phyloP scores from a whole-genome alignment of 2,113 vertebrate genomes.

The Sinocyclocheilus rhinocerous region DNA sequence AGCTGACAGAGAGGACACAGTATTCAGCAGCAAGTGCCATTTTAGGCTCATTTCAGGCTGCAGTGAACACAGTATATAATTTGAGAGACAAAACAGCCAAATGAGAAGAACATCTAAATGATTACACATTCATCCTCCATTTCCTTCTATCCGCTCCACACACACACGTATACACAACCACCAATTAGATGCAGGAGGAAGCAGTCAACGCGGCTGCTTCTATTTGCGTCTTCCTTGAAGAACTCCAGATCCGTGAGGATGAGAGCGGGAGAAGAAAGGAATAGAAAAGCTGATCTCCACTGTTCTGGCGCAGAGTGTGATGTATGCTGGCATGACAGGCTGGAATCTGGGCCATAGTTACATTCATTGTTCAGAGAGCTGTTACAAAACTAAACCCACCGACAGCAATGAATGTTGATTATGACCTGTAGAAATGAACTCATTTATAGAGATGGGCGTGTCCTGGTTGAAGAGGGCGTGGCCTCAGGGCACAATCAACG shows the following conservation, averaged over 20 bases:
- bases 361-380: slow-evolving; percentile 99
- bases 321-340: slow-evolving; percentile 21
- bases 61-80: slow-evolving; percentile 70
- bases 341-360: slow-evolving; percentile 93
- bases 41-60: slow-evolving; percentile 51
- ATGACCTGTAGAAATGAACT: slow-evolving; percentile 80
- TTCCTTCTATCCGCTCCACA: slow-evolving; percentile 76
- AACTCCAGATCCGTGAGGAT: slow-evolving; percentile 58
- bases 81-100: slow-evolving; percentile 78
- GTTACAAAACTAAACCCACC: slow-evolving; percentile 97
- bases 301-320: not conserved
- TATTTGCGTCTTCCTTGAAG: slow-evolving; percentile 74
- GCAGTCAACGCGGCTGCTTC: slow-evolving; percentile 69
- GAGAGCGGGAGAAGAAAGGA: slow-evolving; percentile 59
- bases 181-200: slow-evolving; percentile 78
- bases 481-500: slow-evolving; percentile 99
- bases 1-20: slow-evolving; percentile 46
- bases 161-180: slow-evolving; percentile 68
- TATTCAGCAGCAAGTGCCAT: slow-evolving; percentile 38
- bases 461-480: slow-evolving; percentile 61
- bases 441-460: not conserved
- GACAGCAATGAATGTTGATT: slow-evolving; percentile 99
- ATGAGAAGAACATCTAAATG: slow-evolving; percentile 78
- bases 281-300: slow-evolving; percentile 44
- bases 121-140: slow-evolving; percentile 79